phyloP scores from a whole-genome alignment of 2,113 vertebrate genomes.

The Herpetotheres cachinnans region DNA sequence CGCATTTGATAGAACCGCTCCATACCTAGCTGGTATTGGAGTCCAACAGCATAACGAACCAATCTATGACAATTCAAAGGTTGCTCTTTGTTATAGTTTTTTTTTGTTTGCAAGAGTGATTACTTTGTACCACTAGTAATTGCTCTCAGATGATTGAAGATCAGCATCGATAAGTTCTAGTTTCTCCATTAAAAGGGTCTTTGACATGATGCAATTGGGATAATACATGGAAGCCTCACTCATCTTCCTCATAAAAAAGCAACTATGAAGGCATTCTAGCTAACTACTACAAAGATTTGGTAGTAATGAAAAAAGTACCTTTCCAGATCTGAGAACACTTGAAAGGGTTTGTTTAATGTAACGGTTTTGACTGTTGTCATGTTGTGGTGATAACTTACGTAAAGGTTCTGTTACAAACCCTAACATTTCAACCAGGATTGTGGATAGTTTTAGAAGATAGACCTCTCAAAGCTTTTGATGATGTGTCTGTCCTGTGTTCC shows the following conservation, averaged over 20 bases:
- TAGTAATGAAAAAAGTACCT: neutral
- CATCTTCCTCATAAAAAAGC: neutral
- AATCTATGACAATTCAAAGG: neutral
- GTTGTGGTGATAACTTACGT: neutral
- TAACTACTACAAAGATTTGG: neutral
- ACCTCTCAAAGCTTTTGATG: neutral
- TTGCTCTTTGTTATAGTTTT: neutral
- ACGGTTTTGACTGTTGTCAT: neutral
- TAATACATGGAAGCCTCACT: neutral
- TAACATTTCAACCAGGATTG: neutral
- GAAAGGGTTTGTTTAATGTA: neutral
- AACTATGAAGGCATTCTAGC: neutral
- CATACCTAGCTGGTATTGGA: neutral
- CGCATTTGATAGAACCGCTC: neutral
- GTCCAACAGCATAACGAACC: neutral
- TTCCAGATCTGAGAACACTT: neutral
- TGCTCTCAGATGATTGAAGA: neutral
- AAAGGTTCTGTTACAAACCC: neutral
- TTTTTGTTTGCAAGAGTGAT: neutral
- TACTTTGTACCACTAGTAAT: neutral
- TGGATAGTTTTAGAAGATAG: neutral
- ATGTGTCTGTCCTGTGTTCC: neutral
- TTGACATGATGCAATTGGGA: neutral
- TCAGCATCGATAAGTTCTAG: neutral
- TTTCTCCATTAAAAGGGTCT: neutral